Conservation (phyloP, 2,113 vertebrate genomes). For the Cariama cristata region DNA sequence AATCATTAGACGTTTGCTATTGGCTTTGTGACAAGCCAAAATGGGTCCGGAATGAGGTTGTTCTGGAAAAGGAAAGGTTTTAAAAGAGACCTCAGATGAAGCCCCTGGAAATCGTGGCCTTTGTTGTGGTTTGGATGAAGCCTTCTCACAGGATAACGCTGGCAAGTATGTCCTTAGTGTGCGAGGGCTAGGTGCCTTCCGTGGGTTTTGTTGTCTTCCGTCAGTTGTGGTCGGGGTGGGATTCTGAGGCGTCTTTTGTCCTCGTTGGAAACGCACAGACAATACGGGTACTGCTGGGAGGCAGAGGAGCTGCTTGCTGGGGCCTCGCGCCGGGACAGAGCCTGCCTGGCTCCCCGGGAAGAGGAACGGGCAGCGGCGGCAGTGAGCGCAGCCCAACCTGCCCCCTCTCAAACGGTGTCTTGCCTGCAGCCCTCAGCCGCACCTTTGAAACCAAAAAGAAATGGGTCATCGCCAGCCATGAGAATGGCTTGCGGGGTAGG, state of each 20-base stretch:
- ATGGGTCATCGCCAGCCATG: neutral
- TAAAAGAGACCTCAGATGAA: neutral
- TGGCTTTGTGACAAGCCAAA: neutral
- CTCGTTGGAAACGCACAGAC: accelerated
- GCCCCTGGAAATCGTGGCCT: neutral
- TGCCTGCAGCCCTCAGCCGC: neutral
- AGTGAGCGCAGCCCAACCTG: neutral
- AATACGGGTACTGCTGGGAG: neutral
- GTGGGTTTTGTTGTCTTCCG: neutral
- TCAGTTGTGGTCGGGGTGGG: neutral
- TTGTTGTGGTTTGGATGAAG: neutral
- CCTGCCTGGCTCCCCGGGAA: neutral
- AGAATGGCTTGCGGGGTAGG: neutral
- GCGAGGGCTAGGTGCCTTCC: neutral
- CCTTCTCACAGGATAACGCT: neutral
- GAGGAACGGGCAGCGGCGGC: accelerated
- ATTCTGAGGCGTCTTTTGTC: neutral
- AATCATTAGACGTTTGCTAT: accelerated
- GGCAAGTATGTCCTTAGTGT: neutral
- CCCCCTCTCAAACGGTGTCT: accelerated
- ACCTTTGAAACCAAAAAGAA: neutral
- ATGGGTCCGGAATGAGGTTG: neutral
- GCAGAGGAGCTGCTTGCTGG: neutral
- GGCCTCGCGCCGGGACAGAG: accelerated
- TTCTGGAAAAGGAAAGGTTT: neutral